phyloP scores from a whole-genome alignment of 2,113 vertebrate genomes.

The Elaphurus davidianus region DNA sequence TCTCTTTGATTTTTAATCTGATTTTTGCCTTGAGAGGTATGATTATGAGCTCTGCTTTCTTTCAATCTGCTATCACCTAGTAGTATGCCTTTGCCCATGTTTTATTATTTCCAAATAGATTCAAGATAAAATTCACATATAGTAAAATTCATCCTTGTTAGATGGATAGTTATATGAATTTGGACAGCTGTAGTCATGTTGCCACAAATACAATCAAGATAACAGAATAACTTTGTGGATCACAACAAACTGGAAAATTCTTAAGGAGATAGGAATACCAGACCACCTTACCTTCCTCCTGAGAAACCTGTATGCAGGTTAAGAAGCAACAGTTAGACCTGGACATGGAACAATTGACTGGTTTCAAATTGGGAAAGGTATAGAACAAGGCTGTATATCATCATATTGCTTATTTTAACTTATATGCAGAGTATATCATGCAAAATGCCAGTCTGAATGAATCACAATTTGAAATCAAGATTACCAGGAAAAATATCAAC shows the following conservation, averaged over 20 bases:
- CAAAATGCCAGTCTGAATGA: background rate
- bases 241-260: background rate
- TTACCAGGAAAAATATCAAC: background rate
- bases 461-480: background rate
- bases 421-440: background rate
- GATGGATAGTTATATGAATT: background rate
- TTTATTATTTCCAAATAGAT: background rate
- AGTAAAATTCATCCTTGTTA: background rate
- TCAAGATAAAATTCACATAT: background rate
- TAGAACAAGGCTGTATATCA: background rate
- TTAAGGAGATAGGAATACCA: background rate
- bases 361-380: background rate
- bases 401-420: background rate
- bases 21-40: background rate
- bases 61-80: background rate
- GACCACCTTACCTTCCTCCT: background rate
- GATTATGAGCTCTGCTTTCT: background rate
- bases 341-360: background rate
- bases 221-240: background rate
- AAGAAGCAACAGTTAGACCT: background rate
- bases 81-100: background rate
- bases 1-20: background rate
- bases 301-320: background rate
- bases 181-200: background rate
- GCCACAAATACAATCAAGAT: background rate